Conservation (phyloP, 2,888 invertebrate species). For the Xanthia icteritia region DNA sequence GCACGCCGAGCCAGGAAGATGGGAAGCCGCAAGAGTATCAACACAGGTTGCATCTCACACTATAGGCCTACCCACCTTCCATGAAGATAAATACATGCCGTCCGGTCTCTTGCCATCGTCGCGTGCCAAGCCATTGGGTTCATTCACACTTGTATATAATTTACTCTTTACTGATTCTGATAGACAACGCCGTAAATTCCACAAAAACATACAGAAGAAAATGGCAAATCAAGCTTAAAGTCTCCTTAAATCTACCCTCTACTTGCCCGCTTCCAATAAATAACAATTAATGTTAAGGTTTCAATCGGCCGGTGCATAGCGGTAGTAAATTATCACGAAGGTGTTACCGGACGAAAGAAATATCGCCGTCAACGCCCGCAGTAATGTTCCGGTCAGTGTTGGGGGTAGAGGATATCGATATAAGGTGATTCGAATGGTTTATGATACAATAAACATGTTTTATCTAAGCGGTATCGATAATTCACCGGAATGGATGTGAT, state of each 20-base stretch:
- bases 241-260: constrained; percentile 35
- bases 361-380: constrained; percentile 82
- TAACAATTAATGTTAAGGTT: constrained; percentile 83
- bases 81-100: too few relatives aligned
- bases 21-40: too few relatives aligned
- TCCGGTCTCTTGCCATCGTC: too few relatives aligned
- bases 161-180: not conserved
- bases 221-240: not conserved
- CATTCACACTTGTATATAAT: not conserved
- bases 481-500: not conserved
- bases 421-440: constrained; percentile 32
- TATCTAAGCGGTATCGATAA: not conserved
- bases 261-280: constrained; percentile 73
- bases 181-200: not conserved
- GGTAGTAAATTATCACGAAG: constrained; percentile 76
- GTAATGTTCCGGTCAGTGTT: constrained; percentile 76
- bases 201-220: not conserved
- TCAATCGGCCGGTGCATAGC: constrained; percentile 78
- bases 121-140: too few relatives aligned
- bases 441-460: constrained; percentile 29
- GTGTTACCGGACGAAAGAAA: constrained; percentile 84
- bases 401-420: constrained; percentile 56
- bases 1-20: too few relatives aligned
- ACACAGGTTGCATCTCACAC: too few relatives aligned
- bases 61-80: too few relatives aligned